Percentiles rank a stretch among this genome's conserved stretches.
Evolutionary conservation across 2,113 vertebrate species (phyloP).

Genomic region (Eptesicus fuscus): DNA sequence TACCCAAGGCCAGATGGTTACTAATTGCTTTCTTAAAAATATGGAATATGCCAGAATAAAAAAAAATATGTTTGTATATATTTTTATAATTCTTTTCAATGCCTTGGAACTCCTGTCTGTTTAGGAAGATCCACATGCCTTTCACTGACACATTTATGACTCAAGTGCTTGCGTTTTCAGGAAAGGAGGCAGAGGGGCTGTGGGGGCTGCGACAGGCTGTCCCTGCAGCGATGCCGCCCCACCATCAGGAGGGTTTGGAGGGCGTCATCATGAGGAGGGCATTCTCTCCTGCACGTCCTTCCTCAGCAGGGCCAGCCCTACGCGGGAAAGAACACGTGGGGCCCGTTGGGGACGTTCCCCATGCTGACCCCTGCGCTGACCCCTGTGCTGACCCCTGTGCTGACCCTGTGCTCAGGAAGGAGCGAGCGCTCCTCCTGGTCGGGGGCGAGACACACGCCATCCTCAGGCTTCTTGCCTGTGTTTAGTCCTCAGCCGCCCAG

Average conservation of each 20-base stretch:
- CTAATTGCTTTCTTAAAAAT: constrained; percentile 65
- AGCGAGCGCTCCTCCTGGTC: background rate
- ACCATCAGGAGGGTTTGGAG: fast-evolving
- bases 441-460: fast-evolving
- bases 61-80: constrained; percentile 56
- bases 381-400: too few relatives aligned
- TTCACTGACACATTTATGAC: constrained; percentile 24
- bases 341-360: fast-evolving
- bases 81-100: constrained; percentile 60
- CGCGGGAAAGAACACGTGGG: background rate
- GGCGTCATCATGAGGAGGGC: fast-evolving
- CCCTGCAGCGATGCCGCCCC: too few relatives aligned
- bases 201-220: too few relatives aligned
- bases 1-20: constrained; percentile 56
- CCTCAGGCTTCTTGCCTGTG: background rate
- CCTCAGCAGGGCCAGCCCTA: background rate
- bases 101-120: constrained; percentile 24
- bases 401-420: background rate
- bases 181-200: background rate
- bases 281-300: background rate
- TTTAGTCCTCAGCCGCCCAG: background rate
- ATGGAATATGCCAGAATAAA: constrained; percentile 70
- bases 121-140: constrained; percentile 27
- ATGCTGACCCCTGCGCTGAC: too few relatives aligned
- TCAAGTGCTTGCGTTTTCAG: background rate